Evolutionary conservation across 2,113 vertebrate genomes (phyloP), one percentile per base, ranked within the genome.

Genomic region (Edolisoma coerulescens): DNA sequence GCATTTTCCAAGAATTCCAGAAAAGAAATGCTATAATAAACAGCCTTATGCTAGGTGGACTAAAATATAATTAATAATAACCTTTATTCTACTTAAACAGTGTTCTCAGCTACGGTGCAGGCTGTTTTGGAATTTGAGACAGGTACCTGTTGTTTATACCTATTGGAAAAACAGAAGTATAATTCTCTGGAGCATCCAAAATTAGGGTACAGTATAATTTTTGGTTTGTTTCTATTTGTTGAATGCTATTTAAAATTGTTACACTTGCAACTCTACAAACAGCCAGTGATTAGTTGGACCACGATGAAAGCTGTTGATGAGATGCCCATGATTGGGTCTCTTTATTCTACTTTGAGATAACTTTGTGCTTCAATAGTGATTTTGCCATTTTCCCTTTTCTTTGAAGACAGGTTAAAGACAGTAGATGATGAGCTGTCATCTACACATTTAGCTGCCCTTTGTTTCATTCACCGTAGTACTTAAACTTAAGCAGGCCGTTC

Each of bases 61-160:
- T 89, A 87, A 96, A 90, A 94, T 71, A 56, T 20, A 35, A 67
- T 41, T 69, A 84, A 61, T 84, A 78, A 79, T 33, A 79, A 56
- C 16, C 16, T 80, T 87, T 84, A n/a, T 94, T 96, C 88, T 82
- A 63, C 54, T 89, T 90, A 91, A 89, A 71, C 57, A 94, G 87
- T 69, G 75, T 90, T 97, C 95, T 61, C 30, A 18, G 56, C 20
- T 68, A 75, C 57, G 96, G 9, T 42, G 50, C 44, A 92, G 30
- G 33, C 60, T 78, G 32, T 19, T 98, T 50, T 37, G 70, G 24
- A 67, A 75, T 63, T 82, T 97, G 87, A 94, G 92, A 77, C 75
- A 96, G 57, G 22, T 44, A 11, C 65, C 89, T 71, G 1, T 1
- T 74, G 22, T 94, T 75, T 10, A n/a, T 20, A 95, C 56, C 42